A percentile compares a stretch with the other conserved stretches of the same genome.
Evolutionary conservation across 2,797 vertebrate species (phyloP).

Genomic region (Pipistrellus pipistrellus): DNA sequence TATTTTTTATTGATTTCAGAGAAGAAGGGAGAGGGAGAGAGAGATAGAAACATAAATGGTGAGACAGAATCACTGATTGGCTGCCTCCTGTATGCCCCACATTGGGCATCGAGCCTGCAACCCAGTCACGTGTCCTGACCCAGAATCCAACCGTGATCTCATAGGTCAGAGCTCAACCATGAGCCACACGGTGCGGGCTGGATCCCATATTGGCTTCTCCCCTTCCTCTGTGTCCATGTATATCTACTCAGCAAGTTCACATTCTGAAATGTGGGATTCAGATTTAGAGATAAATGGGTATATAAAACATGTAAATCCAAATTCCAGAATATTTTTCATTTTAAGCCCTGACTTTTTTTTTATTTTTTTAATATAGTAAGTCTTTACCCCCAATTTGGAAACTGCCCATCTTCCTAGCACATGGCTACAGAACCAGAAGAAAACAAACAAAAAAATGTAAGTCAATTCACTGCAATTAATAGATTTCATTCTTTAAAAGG

Average conservation of each 20-base stretch:
- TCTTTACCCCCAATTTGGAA: neutral
- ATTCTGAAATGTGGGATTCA: neutral
- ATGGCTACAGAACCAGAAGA: neutral
- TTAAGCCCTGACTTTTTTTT: neutral
- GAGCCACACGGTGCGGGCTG: too few species aligned
- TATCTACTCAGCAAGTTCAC: neutral
- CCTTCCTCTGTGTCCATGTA: neutral
- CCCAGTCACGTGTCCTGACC: too few species aligned
- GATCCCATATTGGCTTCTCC: neutral
- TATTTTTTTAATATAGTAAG: neutral
- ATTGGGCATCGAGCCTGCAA: too few species aligned
- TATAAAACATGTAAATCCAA: neutral
- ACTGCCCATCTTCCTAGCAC: neutral
- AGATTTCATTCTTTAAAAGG: neutral
- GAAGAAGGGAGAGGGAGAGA: too few species aligned
- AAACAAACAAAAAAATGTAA: slow-evolving; percentile 3
- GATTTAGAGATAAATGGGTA: neutral
- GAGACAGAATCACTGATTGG: too few species aligned
- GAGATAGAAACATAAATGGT: too few species aligned
- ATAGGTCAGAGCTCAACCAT: too few species aligned
- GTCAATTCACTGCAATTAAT: neutral
- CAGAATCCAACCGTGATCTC: too few species aligned
- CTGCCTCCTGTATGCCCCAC: too few species aligned
- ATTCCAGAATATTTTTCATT: neutral
- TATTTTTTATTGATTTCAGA: too few species aligned